Conservation (phyloP, 2,113 vertebrate species). For the Mastomys natalensis region DNA sequence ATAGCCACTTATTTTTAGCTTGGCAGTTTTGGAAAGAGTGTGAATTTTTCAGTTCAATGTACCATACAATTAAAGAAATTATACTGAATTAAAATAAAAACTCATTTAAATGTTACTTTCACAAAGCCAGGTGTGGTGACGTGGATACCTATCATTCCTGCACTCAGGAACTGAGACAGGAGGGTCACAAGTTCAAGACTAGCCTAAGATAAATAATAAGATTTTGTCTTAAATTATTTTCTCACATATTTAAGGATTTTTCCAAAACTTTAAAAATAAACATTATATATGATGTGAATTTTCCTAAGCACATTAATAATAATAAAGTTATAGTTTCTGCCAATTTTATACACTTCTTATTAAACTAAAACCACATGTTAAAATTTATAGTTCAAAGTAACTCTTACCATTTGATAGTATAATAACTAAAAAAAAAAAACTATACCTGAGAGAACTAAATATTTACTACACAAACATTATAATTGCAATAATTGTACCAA, state of each 20-base stretch:
- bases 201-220: neutral
- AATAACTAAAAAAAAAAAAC: neutral
- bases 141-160: neutral
- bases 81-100: slow-evolving; percentile 26
- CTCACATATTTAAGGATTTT: slow-evolving; percentile 10
- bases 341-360: neutral
- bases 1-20: slow-evolving; percentile 1
- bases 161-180: neutral
- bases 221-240: neutral
- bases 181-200: neutral
- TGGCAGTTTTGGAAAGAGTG: slow-evolving; percentile 31
- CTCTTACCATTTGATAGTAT: neutral
- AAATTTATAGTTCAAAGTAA: neutral
- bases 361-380: neutral
- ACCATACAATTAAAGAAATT: slow-evolving; percentile 50
- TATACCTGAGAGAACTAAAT: neutral
- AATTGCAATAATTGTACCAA: neutral
- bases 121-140: neutral
- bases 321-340: neutral
- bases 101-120: slow-evolving; percentile 25
- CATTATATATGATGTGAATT: neutral
- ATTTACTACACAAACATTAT: neutral
- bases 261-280: slow-evolving; percentile 15
- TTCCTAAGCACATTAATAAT: slow-evolving; percentile 1
- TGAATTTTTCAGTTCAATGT: slow-evolving; percentile 31